Base-by-base conservation (phyloP, 2,888 invertebrate species). In the Plebejus anna region DNA sequence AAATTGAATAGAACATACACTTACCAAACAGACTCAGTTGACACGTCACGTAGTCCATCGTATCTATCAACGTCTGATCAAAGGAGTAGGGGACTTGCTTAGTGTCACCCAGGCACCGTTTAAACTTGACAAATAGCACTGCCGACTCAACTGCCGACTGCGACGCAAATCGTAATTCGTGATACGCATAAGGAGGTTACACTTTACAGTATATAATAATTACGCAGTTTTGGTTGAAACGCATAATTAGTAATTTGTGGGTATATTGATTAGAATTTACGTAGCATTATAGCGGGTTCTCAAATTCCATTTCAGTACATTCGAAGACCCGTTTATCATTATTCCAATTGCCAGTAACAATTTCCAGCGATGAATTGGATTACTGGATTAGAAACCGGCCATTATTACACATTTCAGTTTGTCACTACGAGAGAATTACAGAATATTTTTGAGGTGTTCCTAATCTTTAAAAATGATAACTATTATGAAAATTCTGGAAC, bases 51-150 rank as follows among this genome's bases (percentile, higher is more conserved):
- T 36, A 70, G 42, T n/a, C 9, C 13, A 22, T 32, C 3, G 4
- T 42, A 71, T 71, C 42, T 16, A 71, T 71, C 70, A 38, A 13
- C n/a, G 42, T 71, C 71, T 71, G 71, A 71, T 71, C 42, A 71
- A 71, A 71, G 70, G 66, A 66, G 66, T 66, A 4, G 66, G 66
- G 66, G 66, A 28, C 32, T 66, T 66, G 66, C 32, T 32, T 5
- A 66, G 61, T 66, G 66, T 66, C 66, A 66, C 66, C 66, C 66
- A 36, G 36, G 13, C 32, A 32, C 28, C 11, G 16, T 66, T 66
- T 66, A 66, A 66, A 66, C 66, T 66, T 66, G 66, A 66, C 11
- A 36, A 66, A 66, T 66, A 36, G 32, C 36, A 61, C 9, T 61
- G 22, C 22, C 22, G 22, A 22, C 22, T 22, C 22, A 22, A 22